Evolutionary conservation across 2,888 invertebrate genomes (phyloP).

Genomic region (Chromoteleia sp.): DNA sequence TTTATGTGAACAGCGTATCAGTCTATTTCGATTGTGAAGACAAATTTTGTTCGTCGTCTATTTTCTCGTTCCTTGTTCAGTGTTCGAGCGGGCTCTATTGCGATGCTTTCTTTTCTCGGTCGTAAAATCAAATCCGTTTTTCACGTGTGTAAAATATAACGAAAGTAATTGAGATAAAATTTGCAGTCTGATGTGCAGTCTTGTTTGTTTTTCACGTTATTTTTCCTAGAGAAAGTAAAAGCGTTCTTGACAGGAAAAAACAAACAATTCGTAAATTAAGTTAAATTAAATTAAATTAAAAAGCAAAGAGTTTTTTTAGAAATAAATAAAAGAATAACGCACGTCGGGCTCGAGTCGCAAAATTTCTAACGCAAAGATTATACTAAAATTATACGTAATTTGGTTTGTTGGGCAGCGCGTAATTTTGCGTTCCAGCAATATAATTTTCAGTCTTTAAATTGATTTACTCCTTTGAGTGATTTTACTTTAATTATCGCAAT

Average conservation of each 20-base stretch:
- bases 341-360: conserved; percentile 36
- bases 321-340: conserved; percentile 41
- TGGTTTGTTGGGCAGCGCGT: conserved; percentile 51
- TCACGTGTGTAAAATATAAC: conserved; percentile 54
- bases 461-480: conserved; percentile 50
- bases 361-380: conserved; percentile 37
- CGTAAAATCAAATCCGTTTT: conserved; percentile 65
- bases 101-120: conserved; percentile 47
- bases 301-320: conserved; percentile 21
- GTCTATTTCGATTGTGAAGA: conserved; percentile 61
- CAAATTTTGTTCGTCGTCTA: conserved; percentile 46
- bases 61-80: conserved; percentile 22
- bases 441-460: conserved; percentile 63
- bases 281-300: conserved; percentile 43
- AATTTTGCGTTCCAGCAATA: conserved; percentile 56
- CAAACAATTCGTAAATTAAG: conserved; percentile 9
- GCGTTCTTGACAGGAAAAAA: conserved; percentile 20
- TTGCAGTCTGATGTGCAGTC: conserved; percentile 63
- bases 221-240: conserved; percentile 15
- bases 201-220: conserved; percentile 45
- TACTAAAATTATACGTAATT: conserved; percentile 60
- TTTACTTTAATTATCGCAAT: conserved; percentile 15
- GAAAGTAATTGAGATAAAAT: conserved; percentile 62
- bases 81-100: conserved; percentile 50
- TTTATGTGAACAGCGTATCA: conserved; percentile 59